These are phyloP conservation scores for sheep (Ovis aries) DNA, from an alignment of 2,113 vertebrate species.

Conservation along the genomic window ARS-UI_Ramb_v3.0 NC_056080.1:11416001-11416500, in stretches of 20 bases:
- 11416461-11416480: not conserved
- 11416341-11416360: not conserved
- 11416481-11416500: not conserved
- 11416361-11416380: rapidly evolving
- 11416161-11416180: not conserved
- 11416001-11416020: not conserved
- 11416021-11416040: not conserved
- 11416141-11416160: not conserved
- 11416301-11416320: not conserved
- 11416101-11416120: not conserved
- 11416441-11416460: not conserved
- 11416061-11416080: not conserved
- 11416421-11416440: not conserved
- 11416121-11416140: not conserved
- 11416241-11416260: not conserved
- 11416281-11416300: not conserved
- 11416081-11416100: not conserved
- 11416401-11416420: not conserved
- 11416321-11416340: not conserved
- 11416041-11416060: not conserved
- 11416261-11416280: not conserved
- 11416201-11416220: not conserved
- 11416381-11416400: not conserved
- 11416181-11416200: not conserved
- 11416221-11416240: not conserved